These are phyloP conservation scores for Drosophila jambulina DNA, from an alignment of 1,140 invertebrate genomes.

Conservation along the genomic window DNA sequence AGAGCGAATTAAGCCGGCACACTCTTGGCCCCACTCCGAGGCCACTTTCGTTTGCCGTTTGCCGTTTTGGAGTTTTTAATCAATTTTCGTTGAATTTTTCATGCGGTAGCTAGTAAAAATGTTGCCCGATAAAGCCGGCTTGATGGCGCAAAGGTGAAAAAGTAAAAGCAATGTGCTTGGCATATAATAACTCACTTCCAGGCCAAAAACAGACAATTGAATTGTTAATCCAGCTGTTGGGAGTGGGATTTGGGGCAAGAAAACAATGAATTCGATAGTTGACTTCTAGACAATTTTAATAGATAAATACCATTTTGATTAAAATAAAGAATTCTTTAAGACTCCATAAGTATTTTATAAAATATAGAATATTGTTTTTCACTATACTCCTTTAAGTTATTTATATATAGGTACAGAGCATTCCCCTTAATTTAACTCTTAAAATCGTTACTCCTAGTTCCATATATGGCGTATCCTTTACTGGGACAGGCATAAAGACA, in stretches of 20 bases:
- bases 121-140: constrained; percentile 53
- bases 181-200: constrained; percentile 63
- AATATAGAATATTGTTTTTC: not conserved
- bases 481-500: not conserved
- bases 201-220: constrained; percentile 57
- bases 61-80: constrained; percentile 77
- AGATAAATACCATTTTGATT: not conserved
- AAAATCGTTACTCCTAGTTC: not conserved
- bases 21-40: constrained; percentile 12
- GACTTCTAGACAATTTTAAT: not conserved
- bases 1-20: constrained; percentile 62
- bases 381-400: not conserved
- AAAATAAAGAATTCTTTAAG: too few relatives aligned
- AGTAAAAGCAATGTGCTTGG: constrained; percentile 64
- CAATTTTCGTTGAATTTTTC: constrained; percentile 81
- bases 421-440: too few relatives aligned
- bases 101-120: constrained; percentile 75
- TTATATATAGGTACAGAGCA: not conserved
- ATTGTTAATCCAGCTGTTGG: constrained; percentile 31
- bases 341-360: not conserved
- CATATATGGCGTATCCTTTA: constrained; percentile 2
- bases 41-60: constrained; percentile 38
- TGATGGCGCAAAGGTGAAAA: constrained; percentile 51
- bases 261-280: not conserved
- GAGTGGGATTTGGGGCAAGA: not conserved